phyloP scores from a whole-genome alignment of 2,888 invertebrate genomes.

The Ophion slaviceki region DNA sequence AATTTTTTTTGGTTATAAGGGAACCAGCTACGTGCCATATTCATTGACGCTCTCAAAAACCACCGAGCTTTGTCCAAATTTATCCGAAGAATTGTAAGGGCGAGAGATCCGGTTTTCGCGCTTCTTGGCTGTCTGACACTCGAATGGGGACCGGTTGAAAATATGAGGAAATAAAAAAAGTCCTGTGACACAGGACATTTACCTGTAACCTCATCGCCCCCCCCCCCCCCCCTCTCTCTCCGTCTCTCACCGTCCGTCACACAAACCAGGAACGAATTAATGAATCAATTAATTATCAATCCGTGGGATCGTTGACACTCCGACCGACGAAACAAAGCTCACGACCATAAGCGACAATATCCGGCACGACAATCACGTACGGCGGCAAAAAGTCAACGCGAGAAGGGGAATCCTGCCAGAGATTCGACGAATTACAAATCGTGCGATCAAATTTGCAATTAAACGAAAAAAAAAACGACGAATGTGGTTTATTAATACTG shows the following conservation, averaged over 20 bases:
- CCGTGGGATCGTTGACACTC: slow-evolving; percentile 63
- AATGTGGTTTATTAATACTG: background rate
- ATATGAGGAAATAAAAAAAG: slow-evolving; percentile 2
- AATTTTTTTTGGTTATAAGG: slow-evolving; percentile 25
- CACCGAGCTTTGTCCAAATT: slow-evolving; percentile 35
- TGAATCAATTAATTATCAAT: slow-evolving; percentile 72
- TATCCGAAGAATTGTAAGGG: slow-evolving; percentile 56
- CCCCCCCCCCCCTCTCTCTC: slow-evolving; percentile 5
- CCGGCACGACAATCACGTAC: slow-evolving; percentile 42
- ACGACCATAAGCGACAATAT: slow-evolving; percentile 20
- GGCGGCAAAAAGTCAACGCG: background rate
- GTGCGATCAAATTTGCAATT: slow-evolving; percentile 20
- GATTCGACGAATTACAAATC: slow-evolving; percentile 45
- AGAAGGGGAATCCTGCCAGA: slow-evolving; percentile 11
- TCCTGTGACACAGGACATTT: background rate
- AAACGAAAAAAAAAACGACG: background rate
- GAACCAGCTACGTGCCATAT: slow-evolving; percentile 33
- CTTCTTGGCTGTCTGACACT: slow-evolving; percentile 44
- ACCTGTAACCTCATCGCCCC: slow-evolving; percentile 10
- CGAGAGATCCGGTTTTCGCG: slow-evolving; percentile 47
- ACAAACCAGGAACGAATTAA: slow-evolving; percentile 72
- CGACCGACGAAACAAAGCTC: slow-evolving; percentile 27
- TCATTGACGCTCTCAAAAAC: slow-evolving; percentile 46
- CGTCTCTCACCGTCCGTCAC: slow-evolving; percentile 19
- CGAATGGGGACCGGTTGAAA: slow-evolving; percentile 59